Conservation (phyloP, 1,140 invertebrate species). For the Apis dorsata region DNA sequence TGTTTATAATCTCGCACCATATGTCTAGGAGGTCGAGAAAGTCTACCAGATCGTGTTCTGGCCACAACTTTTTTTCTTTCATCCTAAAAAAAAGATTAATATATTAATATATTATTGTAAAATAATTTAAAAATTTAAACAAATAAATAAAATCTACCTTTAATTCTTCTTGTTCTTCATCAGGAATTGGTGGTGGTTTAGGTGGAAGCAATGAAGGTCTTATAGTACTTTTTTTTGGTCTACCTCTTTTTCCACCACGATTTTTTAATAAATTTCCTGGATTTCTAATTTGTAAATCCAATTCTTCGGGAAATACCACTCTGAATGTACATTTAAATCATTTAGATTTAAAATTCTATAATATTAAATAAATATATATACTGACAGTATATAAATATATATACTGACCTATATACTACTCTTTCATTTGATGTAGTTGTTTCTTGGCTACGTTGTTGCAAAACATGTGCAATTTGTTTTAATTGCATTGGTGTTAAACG, state of each 20-base stretch:
- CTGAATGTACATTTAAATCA: slow-evolving; percentile 51
- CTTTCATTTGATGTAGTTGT: slow-evolving; percentile 78
- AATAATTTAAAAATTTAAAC: not conserved
- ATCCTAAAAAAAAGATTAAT: slow-evolving; percentile 71
- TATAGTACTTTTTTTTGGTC: slow-evolving; percentile 73
- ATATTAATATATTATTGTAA: not conserved
- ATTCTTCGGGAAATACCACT: slow-evolving; percentile 78
- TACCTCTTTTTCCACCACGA: slow-evolving; percentile 73
- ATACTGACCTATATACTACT: slow-evolving; percentile 82
- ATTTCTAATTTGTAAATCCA: slow-evolving; percentile 72
- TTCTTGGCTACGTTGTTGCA: slow-evolving; percentile 80
- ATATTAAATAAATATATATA: not conserved
- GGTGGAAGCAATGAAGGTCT: slow-evolving; percentile 54
- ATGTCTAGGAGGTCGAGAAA: slow-evolving; percentile 84
- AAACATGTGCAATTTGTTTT: slow-evolving; percentile 83
- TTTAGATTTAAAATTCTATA: not conserved
- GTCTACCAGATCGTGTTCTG: slow-evolving; percentile 83
- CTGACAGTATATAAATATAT: slow-evolving; percentile 54
- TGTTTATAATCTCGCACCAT: slow-evolving; percentile 86
- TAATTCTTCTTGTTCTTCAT: slow-evolving; percentile 71
- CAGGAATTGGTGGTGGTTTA: slow-evolving; percentile 57
- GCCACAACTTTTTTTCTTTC: slow-evolving; percentile 82
- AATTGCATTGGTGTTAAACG: slow-evolving; percentile 82
- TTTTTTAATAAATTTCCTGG: slow-evolving; percentile 66
- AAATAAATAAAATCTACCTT: slow-evolving; percentile 68